Percentiles rank a stretch among this genome's conserved stretches.
phyloP scores from a whole-genome alignment of 2,113 vertebrate species.

The Apus apus region DNA sequence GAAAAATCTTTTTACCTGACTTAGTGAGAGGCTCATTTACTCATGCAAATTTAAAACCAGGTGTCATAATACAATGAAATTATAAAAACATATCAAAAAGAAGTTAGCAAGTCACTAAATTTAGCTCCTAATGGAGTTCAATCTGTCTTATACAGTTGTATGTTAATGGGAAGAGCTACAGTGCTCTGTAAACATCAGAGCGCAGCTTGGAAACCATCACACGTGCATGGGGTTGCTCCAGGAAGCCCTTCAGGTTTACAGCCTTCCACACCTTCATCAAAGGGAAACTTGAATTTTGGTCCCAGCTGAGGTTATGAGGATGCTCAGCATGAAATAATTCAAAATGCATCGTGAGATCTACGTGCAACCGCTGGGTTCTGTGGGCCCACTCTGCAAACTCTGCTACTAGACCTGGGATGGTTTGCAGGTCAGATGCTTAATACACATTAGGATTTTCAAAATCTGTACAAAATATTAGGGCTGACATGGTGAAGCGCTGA shows the following conservation, averaged over 20 bases:
- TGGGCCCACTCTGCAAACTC: neutral
- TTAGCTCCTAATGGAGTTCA: slow-evolving; percentile 51
- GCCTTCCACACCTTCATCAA: neutral
- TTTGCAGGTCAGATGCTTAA: neutral
- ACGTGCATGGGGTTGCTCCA: fast-evolving
- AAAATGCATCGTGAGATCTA: neutral
- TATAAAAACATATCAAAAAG: slow-evolving; percentile 65
- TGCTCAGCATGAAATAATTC: neutral
- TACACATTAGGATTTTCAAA: neutral
- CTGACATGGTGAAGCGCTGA: neutral
- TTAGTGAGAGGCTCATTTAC: slow-evolving; percentile 61
- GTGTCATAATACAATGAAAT: slow-evolving; percentile 71
- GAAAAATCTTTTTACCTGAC: slow-evolving; percentile 62
- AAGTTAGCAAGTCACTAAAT: slow-evolving; percentile 67
- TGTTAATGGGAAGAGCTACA: neutral
- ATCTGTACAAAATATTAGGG: neutral
- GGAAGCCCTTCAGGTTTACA: neutral
- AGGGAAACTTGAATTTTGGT: neutral
- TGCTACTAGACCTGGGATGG: neutral
- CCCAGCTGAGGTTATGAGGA: neutral
- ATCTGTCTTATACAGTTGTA: neutral
- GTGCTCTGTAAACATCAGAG: slow-evolving; percentile 10
- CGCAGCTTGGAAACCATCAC: neutral
- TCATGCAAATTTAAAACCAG: slow-evolving; percentile 69
- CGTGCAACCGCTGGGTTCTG: neutral